Conservation (phyloP, 2,797 vertebrate species). For the Thunnus albacares region DNA sequence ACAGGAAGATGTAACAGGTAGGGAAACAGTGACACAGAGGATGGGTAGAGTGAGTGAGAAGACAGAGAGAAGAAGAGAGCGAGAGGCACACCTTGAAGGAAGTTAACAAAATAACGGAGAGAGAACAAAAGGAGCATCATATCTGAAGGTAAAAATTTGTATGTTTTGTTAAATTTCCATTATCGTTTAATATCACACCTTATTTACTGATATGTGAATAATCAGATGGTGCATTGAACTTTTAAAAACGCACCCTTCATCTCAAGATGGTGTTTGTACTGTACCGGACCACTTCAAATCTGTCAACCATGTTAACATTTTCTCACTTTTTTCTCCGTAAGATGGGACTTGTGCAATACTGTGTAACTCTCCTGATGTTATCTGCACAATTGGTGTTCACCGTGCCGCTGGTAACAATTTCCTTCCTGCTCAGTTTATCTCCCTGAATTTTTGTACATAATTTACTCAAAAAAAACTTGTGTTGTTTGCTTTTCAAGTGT, state of each 20-base stretch:
- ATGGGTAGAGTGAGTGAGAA: constrained; percentile 49
- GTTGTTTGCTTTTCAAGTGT: not conserved
- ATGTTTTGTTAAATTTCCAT: not conserved
- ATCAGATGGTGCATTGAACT: too few species aligned
- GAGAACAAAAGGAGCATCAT: constrained; percentile 21
- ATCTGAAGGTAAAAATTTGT: constrained; percentile 54
- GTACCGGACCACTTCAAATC: not conserved
- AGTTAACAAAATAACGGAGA: constrained; percentile 38
- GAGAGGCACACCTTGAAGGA: constrained; percentile 62
- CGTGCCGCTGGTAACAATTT: constrained; percentile 56
- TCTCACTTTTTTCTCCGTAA: constrained; percentile 26
- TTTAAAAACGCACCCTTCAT: not conserved
- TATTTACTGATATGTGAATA: not conserved
- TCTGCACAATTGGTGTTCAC: constrained; percentile 44
- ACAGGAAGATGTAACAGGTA: constrained; percentile 75
- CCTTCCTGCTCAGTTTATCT: not conserved
- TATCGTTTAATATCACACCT: not conserved
- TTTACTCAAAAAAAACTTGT: not conserved
- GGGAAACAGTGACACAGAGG: constrained; percentile 80
- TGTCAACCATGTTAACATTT: not conserved
- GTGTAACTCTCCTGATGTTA: constrained; percentile 44
- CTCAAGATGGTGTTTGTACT: not conserved
- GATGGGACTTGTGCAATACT: constrained; percentile 69
- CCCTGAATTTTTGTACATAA: not conserved
- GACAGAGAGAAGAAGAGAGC: constrained; percentile 14